Base-by-base conservation (phyloP, 2,113 vertebrate species). In the Python bivittatus region DNA sequence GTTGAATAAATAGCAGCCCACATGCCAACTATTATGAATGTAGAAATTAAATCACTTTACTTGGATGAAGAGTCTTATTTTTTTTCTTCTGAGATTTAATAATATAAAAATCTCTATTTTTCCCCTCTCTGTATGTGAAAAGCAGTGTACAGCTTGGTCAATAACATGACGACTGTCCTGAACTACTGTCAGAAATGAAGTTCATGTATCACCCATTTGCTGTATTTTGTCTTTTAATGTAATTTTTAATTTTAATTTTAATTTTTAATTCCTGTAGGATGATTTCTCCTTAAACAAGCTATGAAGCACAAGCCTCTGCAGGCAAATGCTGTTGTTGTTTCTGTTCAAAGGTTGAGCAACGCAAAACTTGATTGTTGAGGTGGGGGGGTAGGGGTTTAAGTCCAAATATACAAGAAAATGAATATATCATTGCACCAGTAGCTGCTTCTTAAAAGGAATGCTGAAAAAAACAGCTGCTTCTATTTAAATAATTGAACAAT, bases 341-440 rank as follows among this genome's bases (percentile, higher is more conserved):
- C 0, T 0, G 20, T 54, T 92, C 33, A 42, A 79, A 79, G 33
- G 33, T 20, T 79, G 33, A 79, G 17, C 7, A 2, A 42, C 20
- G 33, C 17, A 15, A 79, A 20, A 79, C 2, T 79, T 38, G 72
- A 79, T 38, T 38, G 33, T 79, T 79, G 72, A 79, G 33, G 33
- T 42, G 72, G 7, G 72, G 42, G 20, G 17, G 7, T 38, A 79
- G 17, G 38, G n/a, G 42, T 6, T 52, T 27, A 61, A 38, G 3
- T 42, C 88, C 11, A 89, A 68, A 72, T 93, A 61, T 0, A 0
- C 61, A 88, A 42, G 60, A 25, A 61, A 57, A 25, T 0, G 0
- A 92, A 4, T 0, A 23, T 25, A 42, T n/a, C 90, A 0, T 0
- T n/a, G 38, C 52, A n/a, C 61, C n/a, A 44, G 2, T 53, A 4